Conservation (phyloP, 2,113 vertebrate species). For the Triplophysa dalaica region DNA sequence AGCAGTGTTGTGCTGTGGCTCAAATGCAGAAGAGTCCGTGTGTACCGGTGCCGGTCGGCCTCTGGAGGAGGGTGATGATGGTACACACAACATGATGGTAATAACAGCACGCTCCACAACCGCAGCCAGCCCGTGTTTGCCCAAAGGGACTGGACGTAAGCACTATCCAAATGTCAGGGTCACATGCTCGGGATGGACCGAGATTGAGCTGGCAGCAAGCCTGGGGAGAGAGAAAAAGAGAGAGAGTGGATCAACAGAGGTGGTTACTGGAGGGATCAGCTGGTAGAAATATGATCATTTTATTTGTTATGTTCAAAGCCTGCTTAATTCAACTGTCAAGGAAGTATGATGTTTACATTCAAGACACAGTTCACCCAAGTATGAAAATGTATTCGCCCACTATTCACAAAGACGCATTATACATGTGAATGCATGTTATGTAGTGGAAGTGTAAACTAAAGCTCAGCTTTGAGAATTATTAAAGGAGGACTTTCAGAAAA, state of each 20-base stretch:
- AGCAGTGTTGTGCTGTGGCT: constrained; percentile 27
- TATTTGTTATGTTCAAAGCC: not conserved
- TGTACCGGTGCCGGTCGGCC: constrained; percentile 7
- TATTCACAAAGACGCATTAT: too few relatives aligned
- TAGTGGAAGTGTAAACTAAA: too few relatives aligned
- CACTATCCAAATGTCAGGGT: constrained; percentile 49
- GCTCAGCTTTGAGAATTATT: too few relatives aligned
- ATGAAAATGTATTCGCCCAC: too few relatives aligned
- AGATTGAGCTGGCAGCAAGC: not conserved
- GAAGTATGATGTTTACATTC: not conserved
- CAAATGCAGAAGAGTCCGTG: constrained; percentile 1
- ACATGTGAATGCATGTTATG: too few relatives aligned
- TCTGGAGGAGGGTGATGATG: not conserved
- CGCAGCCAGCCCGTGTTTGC: constrained; percentile 27
- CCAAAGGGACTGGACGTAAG: constrained; percentile 38
- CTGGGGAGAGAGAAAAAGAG: not conserved
- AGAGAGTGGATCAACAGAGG: not conserved
- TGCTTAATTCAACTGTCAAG: not conserved
- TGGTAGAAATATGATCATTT: not conserved
- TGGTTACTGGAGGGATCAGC: not conserved
- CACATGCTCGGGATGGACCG: not conserved
- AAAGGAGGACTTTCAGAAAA: too few relatives aligned
- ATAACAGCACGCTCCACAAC: constrained; percentile 19
- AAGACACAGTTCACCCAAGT: too few relatives aligned
- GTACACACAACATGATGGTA: constrained; percentile 8